These are phyloP conservation scores for Phycodurus eques DNA, from an alignment of 2,113 vertebrate species.

Conservation along the genomic window DNA sequence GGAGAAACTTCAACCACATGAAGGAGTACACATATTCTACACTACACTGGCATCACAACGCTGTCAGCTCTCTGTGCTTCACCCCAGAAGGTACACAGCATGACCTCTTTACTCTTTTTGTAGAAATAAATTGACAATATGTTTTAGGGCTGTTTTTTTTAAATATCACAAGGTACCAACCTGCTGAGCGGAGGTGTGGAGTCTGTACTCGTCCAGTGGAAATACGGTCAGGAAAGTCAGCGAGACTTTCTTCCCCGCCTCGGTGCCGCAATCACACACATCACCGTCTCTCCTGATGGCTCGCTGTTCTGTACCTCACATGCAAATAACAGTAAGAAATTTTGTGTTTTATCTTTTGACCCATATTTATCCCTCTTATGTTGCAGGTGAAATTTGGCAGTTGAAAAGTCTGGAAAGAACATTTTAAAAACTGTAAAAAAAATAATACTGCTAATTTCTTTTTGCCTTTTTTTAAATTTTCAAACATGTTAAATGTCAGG, in stretches of 20 bases:
- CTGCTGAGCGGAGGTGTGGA: conserved; percentile 90
- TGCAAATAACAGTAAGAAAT: conserved; percentile 88
- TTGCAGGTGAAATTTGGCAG: background rate
- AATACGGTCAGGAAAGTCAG: conserved; percentile 71
- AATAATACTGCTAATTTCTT: background rate
- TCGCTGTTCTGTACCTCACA: conserved; percentile 83
- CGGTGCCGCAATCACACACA: conserved; percentile 83
- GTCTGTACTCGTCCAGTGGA: conserved; percentile 91
- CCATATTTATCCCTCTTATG: background rate
- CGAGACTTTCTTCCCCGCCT: conserved; percentile 89
- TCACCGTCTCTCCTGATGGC: conserved; percentile 82
- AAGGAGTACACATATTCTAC: conserved; percentile 87
- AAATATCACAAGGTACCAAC: conserved; percentile 74
- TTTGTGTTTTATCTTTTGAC: background rate
- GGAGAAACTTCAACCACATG: conserved; percentile 88
- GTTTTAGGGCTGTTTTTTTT: background rate
- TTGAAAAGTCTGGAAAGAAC: background rate
- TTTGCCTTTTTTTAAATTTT: too few relatives aligned
- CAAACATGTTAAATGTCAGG: too few relatives aligned
- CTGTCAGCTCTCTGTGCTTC: conserved; percentile 84
- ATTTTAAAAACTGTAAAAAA: too few relatives aligned
- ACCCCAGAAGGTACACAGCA: conserved; percentile 82
- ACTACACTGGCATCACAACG: conserved; percentile 87
- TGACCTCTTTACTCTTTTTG: background rate
- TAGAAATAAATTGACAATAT: background rate